Base-by-base conservation (phyloP, 2,888 invertebrate species). In the Macaria notata region DNA sequence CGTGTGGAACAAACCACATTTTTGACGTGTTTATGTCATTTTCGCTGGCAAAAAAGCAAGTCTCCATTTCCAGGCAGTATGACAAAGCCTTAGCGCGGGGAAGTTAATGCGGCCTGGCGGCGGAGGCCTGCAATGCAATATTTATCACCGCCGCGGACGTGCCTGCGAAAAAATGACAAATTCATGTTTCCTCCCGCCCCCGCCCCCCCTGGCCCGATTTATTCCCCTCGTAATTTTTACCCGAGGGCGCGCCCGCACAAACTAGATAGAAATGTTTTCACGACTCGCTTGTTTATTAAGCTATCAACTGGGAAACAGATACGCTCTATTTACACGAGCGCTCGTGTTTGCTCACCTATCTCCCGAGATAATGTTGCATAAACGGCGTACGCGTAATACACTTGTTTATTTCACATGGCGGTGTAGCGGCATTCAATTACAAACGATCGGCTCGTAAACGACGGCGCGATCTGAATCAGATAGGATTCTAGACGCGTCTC, bases 91-190 rank as follows among this genome's bases (percentile, higher is more conserved):
- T 61, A 80, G 75, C 78, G 79, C 76, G 81, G 75, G 73, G 76
- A 77, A 78, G 79, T 80, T 84, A 84, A 86, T 81, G 81, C 80
- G 79, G 71, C 69, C 73, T 74, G 76, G 68, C 71, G 70, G 57
- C 69, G 67, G 64, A 84, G 75, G 81, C 76, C 79, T 77, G 86
- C 88, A 82, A 89, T 90, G 87, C 89, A 88, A 90, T 90, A 90
- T 90, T 90, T 89, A 90, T 90, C 86, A 88, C 86, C 83, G 79
- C 75, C 81, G 83, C 83, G 86, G 82, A 88, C 88, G 88, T 88
- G 88, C 84, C 86, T 83, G 76, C 82, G 88, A 88, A 89, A 89
- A 88, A 89, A 90, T 90, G 88, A 90, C 89, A 90, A 90, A 90
- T 90, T 89, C 89, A 88, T 89, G 88, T 83, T 81, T 75, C 81